Evolutionary conservation across 2,113 vertebrate genomes (phyloP).

Genomic region (Pardalotus punctatus): DNA sequence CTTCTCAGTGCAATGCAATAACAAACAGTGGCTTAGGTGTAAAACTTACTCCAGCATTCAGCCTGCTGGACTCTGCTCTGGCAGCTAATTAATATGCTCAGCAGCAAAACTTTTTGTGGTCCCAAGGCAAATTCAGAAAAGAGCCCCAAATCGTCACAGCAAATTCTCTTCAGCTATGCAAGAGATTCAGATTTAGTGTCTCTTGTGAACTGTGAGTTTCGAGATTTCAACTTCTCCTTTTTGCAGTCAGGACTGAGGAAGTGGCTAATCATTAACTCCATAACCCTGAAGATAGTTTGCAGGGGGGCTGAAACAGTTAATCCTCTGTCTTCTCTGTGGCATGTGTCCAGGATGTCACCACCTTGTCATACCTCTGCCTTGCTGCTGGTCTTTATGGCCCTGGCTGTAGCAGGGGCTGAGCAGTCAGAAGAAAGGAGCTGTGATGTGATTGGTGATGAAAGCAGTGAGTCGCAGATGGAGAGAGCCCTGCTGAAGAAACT

Average conservation of each 20-base stretch:
- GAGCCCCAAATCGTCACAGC: fast-evolving
- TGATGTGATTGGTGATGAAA: slow-evolving; percentile 69
- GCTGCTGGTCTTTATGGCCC: slow-evolving; percentile 34
- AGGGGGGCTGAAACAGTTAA: background rate
- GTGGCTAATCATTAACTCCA: background rate
- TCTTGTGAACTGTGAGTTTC: background rate
- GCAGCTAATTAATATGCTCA: background rate
- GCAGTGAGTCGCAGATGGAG: slow-evolving; percentile 66
- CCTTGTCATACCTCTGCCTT: slow-evolving; percentile 10
- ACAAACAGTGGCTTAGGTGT: background rate
- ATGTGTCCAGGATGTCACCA: slow-evolving; percentile 64
- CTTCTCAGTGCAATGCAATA: background rate
- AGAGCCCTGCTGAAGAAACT: slow-evolving; percentile 68
- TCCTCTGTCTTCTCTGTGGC: background rate
- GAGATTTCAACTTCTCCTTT: background rate
- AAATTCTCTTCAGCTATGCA: background rate
- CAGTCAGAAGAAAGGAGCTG: slow-evolving; percentile 64
- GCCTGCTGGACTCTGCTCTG: background rate
- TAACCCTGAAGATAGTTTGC: background rate
- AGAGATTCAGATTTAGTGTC: background rate
- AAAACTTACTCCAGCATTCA: background rate
- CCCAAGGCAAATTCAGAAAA: background rate
- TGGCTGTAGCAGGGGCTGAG: background rate
- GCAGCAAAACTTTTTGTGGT: background rate
- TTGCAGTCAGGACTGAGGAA: background rate